Evolutionary conservation across 2,113 vertebrate genomes (phyloP).

Genomic region (Urocolius indicus): DNA sequence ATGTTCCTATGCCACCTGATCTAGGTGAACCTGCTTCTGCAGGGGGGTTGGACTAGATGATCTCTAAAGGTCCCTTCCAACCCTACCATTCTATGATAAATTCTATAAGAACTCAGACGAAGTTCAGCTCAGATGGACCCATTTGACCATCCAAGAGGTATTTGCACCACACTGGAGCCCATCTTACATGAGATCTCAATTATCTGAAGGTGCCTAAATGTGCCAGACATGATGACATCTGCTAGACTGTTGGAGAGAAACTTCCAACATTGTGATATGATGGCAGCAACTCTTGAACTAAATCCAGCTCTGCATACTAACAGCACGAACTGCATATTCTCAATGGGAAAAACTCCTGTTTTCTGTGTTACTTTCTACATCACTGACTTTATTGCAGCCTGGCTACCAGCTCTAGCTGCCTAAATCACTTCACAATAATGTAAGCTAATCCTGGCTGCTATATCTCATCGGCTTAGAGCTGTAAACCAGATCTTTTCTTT

Average conservation of each 20-base stretch:
- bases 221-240: slow-evolving; percentile 9
- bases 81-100: too few species aligned
- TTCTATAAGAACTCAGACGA: too few species aligned
- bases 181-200: background rate
- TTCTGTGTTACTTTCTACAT: background rate
- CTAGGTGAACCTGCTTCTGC: too few species aligned
- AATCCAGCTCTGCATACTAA: background rate
- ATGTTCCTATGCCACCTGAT: too few species aligned
- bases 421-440: background rate
- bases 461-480: background rate
- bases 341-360: background rate
- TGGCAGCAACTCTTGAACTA: slow-evolving; percentile 11
- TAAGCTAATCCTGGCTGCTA: background rate
- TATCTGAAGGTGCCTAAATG: background rate
- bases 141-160: background rate
- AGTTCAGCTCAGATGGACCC: background rate
- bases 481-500: background rate
- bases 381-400: slow-evolving; percentile 2
- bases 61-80: too few species aligned
- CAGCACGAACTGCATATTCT: background rate
- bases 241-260: background rate
- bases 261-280: background rate
- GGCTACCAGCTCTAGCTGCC: background rate
- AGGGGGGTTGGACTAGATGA: too few species aligned
- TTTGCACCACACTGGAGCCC: background rate